Evolutionary conservation across 92 coral and sea anemone genomes (phyloP), one percentile per base, ranked within the genome.

Genomic region (Virgularia gustaviana): DNA sequence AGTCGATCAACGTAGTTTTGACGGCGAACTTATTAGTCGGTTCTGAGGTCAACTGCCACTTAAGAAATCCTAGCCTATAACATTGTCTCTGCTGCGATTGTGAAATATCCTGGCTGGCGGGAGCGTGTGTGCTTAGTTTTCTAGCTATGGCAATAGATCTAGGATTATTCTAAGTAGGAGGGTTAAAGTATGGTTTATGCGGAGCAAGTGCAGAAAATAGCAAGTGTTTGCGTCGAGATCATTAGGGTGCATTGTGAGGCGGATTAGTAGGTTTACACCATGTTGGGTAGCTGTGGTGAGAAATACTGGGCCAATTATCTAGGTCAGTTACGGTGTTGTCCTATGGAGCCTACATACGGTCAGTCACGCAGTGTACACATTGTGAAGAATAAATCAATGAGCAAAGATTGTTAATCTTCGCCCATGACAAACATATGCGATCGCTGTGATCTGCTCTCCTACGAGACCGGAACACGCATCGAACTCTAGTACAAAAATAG

Each of bases 21-120:
- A 52, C 58, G 58, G 28, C 31, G 31, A 22, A 52, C 58, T 52
- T 52, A 52, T 52, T 22, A 52, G 58, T 22, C 3, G 5, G 29
- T 52, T 22, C 58, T 33, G 34, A 51, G 75, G 75, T 68, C 75
- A 68, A 68, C 75, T 36, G 61, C 59, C 47, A 66, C 73, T 66
- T 66, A n/a, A n/a, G 73, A 66, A 43, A 66, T n/a, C 30, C 57
- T 66, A 43, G 57, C 25, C 13, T 68, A 65, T 41, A 65, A 65
- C 30, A 33, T 38, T 65, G 20, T 25, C 33, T 33, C 55, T 20
- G 53, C 24, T 22, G 51, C 36, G 49, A 47, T 24, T 49, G 36
- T 43, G 23, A 49, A 55, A 49, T 49, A n/a, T n/a, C n/a, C n/a
- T n/a, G n/a, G n/a, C n/a, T n/a, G n/a, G 61, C 61, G 3, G 13